Conservation (phyloP, 2,888 invertebrate species). For the Gasteruption jaculator region DNA sequence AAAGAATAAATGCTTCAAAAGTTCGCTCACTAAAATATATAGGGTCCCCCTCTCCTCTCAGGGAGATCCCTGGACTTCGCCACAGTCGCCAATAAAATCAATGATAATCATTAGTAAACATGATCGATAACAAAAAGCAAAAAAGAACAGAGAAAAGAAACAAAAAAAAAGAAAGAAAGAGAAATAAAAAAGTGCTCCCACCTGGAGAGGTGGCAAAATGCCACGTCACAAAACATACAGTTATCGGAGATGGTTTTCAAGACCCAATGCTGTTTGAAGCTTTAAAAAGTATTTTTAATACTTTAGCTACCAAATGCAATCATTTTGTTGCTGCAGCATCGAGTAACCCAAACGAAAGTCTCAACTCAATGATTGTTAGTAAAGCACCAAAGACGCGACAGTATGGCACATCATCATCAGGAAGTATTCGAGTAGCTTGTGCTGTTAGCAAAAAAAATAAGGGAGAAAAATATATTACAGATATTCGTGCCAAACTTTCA, state of each 20-base stretch:
- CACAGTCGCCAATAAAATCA: too few relatives aligned
- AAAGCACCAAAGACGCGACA: constrained; percentile 1
- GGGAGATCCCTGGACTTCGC: too few relatives aligned
- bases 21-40: too few relatives aligned
- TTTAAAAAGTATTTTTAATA: constrained; percentile 1
- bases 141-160: too few relatives aligned
- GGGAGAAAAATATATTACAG: neutral
- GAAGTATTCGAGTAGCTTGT: neutral
- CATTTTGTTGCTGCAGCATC: constrained; percentile 1
- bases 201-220: too few relatives aligned
- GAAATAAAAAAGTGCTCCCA: too few relatives aligned
- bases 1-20: too few relatives aligned
- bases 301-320: neutral
- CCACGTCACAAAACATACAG: constrained; percentile 7
- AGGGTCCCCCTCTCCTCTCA: too few relatives aligned
- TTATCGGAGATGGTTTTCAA: constrained; percentile 7
- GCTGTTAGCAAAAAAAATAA: neutral
- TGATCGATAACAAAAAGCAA: too few relatives aligned
- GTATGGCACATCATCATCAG: neutral
- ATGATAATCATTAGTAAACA: too few relatives aligned
- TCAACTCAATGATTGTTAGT: neutral
- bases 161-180: too few relatives aligned
- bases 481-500: neutral
- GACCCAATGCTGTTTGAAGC: neutral
- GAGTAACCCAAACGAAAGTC: neutral